These are phyloP conservation scores for Pachycephus smyrnensis DNA, from an alignment of 2,888 invertebrate genomes.

Conservation along the genomic window DNA sequence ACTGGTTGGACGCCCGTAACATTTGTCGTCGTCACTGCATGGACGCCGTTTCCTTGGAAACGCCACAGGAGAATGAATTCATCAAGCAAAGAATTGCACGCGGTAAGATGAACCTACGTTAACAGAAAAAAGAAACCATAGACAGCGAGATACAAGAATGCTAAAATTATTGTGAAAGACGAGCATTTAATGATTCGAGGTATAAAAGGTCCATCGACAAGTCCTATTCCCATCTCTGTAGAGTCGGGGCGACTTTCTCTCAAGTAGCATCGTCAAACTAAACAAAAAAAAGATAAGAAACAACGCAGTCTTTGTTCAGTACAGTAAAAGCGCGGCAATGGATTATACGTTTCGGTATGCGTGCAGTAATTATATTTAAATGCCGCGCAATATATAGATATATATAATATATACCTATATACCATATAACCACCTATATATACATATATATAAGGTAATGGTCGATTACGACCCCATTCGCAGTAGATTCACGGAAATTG, in stretches of 20 bases:
- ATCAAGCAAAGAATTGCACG: conserved; percentile 87
- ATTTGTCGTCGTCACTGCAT: conserved; percentile 93
- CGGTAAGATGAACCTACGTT: conserved; percentile 71
- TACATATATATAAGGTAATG: not conserved
- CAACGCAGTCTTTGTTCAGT: not conserved
- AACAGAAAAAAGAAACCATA: conserved; percentile 55
- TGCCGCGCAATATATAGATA: too few species aligned
- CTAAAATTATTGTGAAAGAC: not conserved
- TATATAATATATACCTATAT: too few species aligned
- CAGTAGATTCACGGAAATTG: not conserved
- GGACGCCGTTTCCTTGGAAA: conserved; percentile 92
- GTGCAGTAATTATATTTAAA: not conserved
- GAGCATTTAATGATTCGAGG: not conserved
- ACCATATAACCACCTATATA: not conserved
- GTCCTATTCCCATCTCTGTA: not conserved
- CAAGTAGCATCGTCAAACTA: not conserved
- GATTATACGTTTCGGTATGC: not conserved
- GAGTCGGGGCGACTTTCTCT: not conserved
- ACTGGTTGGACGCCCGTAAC: conserved; percentile 92
- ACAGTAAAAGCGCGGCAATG: not conserved
- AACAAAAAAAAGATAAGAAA: not conserved
- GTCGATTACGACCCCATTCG: not conserved
- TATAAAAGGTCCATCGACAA: not conserved
- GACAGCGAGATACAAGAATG: not conserved
- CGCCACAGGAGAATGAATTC: conserved; percentile 92